phyloP scores from a whole-genome alignment of 2,797 vertebrate genomes.

The Diceros bicornis region DNA sequence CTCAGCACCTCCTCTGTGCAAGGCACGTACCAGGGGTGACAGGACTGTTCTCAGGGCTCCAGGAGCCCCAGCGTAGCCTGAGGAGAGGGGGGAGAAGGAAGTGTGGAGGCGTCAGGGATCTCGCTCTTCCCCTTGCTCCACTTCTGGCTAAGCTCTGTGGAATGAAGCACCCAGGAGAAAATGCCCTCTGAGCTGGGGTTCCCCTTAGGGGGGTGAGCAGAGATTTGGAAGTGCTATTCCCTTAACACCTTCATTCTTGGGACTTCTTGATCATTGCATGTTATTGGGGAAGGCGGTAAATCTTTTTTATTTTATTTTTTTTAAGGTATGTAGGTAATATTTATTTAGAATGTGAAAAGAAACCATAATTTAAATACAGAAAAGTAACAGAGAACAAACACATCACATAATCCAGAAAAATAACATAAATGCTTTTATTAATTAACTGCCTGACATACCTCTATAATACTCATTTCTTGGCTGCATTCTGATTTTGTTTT shows the following conservation, averaged over 20 bases:
- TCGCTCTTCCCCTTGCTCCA: background rate
- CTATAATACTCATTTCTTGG: background rate
- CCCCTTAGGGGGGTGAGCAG: background rate
- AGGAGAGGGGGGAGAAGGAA: background rate
- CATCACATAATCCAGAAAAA: background rate
- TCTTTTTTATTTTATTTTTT: background rate
- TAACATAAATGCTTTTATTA: background rate
- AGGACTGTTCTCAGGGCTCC: background rate
- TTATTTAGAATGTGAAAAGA: slow-evolving; percentile 9
- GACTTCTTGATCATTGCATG: background rate
- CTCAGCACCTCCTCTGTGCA: background rate
- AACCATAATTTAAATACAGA: background rate
- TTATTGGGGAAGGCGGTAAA: background rate
- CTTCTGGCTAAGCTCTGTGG: background rate
- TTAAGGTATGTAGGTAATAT: background rate
- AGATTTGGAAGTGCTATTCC: background rate
- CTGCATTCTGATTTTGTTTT: background rate
- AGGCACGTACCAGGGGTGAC: background rate
- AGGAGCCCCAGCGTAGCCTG: background rate
- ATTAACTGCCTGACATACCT: background rate
- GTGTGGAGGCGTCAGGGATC: background rate
- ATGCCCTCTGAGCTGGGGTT: background rate
- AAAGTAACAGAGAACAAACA: background rate
- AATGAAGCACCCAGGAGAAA: background rate
- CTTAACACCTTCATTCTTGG: background rate